Conservation (phyloP, 2,113 vertebrate genomes). For the Coracopsis vasa region DNA sequence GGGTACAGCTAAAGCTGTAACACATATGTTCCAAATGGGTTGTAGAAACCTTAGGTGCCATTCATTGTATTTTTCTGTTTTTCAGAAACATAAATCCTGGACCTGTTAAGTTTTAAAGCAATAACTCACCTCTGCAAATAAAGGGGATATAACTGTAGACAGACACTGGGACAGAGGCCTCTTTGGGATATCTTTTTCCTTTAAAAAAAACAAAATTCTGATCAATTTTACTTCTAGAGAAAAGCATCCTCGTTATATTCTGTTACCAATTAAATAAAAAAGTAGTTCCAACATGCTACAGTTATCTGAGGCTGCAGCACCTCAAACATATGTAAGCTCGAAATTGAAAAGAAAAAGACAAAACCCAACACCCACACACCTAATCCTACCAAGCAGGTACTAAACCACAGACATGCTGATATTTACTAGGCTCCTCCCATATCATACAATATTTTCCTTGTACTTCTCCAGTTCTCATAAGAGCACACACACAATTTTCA, state of each 20-base stretch:
- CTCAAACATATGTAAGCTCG: not conserved
- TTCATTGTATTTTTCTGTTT: not conserved
- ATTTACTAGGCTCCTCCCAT: not conserved
- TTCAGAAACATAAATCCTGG: not conserved
- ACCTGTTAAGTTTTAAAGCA: not conserved
- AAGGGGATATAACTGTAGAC: conserved; percentile 89
- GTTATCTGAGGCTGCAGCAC: not conserved
- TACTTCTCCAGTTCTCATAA: not conserved
- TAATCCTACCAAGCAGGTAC: not conserved
- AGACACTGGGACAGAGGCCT: conserved; percentile 90
- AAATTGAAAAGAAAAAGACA: not conserved
- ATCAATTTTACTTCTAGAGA: not conserved
- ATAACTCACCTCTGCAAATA: conserved; percentile 90
- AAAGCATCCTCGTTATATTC: not conserved
- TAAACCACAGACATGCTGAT: not conserved
- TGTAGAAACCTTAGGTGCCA: not conserved
- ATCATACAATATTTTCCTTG: not conserved
- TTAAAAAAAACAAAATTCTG: conserved; percentile 7
- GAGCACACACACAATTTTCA: not conserved
- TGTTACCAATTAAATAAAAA: not conserved
- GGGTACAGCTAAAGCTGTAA: not conserved
- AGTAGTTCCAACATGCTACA: not conserved
- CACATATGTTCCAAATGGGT: not conserved
- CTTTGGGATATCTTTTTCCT: conserved; percentile 84
- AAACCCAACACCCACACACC: not conserved